phyloP scores from a whole-genome alignment of 2,888 invertebrate genomes.

The Agapetus fuscipes region DNA sequence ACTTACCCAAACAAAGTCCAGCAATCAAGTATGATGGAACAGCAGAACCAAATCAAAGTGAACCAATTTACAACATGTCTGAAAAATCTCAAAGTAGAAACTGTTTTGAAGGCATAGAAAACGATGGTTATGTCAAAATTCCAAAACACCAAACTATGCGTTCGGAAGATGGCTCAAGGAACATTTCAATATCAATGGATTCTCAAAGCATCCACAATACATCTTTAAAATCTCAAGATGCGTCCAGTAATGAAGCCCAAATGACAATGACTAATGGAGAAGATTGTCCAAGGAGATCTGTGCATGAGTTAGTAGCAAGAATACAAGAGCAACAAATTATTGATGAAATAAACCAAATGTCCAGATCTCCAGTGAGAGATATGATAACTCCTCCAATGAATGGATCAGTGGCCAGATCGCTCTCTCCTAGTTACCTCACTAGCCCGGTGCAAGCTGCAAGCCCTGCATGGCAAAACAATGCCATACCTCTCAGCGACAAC shows the following conservation, averaged over 20 bases:
- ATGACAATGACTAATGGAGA: slow-evolving; percentile 28
- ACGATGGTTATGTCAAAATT: slow-evolving; percentile 43
- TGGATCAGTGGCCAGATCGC: slow-evolving; percentile 11
- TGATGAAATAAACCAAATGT: slow-evolving; percentile 17
- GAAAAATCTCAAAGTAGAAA: slow-evolving; percentile 28
- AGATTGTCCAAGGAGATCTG: slow-evolving; percentile 41
- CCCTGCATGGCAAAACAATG: slow-evolving; percentile 16
- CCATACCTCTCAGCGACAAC: slow-evolving; percentile 19
- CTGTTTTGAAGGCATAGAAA: slow-evolving; percentile 36
- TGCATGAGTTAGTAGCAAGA: slow-evolving; percentile 53
- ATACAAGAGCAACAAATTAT: slow-evolving; percentile 42
- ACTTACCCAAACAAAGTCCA: background rate
- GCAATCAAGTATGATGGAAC: background rate
- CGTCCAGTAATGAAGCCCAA: slow-evolving; percentile 5
- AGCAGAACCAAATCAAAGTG: background rate
- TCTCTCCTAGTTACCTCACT: slow-evolving; percentile 15
- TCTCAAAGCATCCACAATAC: background rate
- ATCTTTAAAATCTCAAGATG: background rate
- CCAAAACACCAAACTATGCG: slow-evolving; percentile 29
- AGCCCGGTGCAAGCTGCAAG: slow-evolving; percentile 2
- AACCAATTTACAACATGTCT: slow-evolving; percentile 25
- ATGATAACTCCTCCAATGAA: slow-evolving; percentile 10
- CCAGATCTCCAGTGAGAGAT: slow-evolving; percentile 16
- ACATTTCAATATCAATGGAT: background rate
- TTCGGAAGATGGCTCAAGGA: slow-evolving; percentile 1